These are phyloP conservation scores for Cryptocheilus praepositus DNA, from an alignment of 2,888 invertebrate genomes.

Conservation along the genomic window DNA sequence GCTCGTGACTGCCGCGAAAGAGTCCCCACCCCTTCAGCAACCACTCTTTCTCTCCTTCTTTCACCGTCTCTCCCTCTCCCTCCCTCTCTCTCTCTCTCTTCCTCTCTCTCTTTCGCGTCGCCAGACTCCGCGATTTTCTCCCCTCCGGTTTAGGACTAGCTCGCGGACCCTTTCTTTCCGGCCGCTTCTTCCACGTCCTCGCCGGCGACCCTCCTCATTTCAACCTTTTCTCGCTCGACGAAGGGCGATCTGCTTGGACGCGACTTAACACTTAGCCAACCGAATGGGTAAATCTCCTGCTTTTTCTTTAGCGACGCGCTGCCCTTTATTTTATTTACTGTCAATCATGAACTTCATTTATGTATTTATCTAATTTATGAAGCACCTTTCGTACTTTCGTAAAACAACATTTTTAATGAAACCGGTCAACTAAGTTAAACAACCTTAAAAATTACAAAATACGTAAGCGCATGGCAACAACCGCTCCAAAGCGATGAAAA, in stretches of 20 bases:
- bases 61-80: neutral
- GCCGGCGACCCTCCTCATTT: neutral
- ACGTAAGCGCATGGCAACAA: too few relatives aligned
- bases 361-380: too few relatives aligned
- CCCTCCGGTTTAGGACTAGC: neutral
- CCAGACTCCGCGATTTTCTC: too few relatives aligned
- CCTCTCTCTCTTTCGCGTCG: conserved; percentile 12
- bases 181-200: conserved; percentile 4
- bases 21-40: conserved; percentile 35
- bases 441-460: too few relatives aligned
- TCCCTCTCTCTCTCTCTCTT: conserved; percentile 18
- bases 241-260: neutral
- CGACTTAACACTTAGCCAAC: too few relatives aligned
- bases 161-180: conserved; percentile 30
- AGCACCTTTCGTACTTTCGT: too few relatives aligned
- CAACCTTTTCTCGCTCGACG: conserved; percentile 10
- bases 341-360: too few relatives aligned
- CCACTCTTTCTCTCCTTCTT: conserved; percentile 18
- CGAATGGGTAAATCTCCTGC: too few relatives aligned
- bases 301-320: neutral
- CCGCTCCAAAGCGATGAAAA: too few relatives aligned
- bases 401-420: too few relatives aligned
- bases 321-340: too few relatives aligned
- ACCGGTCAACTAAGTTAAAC: too few relatives aligned
- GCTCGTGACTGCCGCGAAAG: conserved; percentile 34